Evolutionary conservation across 2,888 invertebrate genomes (phyloP), one percentile per base, ranked within the genome.

Genomic region (Temnothorax unifasciatus): DNA sequence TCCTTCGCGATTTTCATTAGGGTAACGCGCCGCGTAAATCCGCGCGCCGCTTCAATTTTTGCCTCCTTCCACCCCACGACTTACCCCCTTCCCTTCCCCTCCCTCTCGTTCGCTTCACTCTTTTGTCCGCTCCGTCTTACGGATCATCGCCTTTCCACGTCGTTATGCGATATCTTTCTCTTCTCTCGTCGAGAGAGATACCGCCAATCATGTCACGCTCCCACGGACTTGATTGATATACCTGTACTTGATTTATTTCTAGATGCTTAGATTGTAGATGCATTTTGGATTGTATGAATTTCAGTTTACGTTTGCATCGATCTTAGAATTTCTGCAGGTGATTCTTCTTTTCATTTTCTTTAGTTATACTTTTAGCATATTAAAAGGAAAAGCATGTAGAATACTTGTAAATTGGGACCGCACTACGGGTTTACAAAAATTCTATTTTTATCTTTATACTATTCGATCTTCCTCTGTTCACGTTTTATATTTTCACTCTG

Each of bases 1-100:
- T 86, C 88, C 88, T 87, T 85, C 86, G 90, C 92, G 93, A 93
- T 93, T 93, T 93, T 93, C 93, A 93, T 93, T 93, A 92, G 93
- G 90, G 91, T 92, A 92, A 93, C 92, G 91, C 92, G 92, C 89
- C 87, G 87, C 91, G 92, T 90, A 91, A 91, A 91, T 92, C 92
- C 91, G 87, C 85, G 88, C 90, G 86, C 74, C 74, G 89, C 82
- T 88, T 88, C 90, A 85, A 86, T 86, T 90, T 87, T 83, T 85
- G 41, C 76, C 54, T 9, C 64, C 73, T 41, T 41, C 63, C 57
- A 47, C 15, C 47, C 54, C 71, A 29, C 29, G n/a, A 38, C 34
- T 21, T 6, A 34, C 5, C 34, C 5, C 34, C 25, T 38, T n/a
- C 54, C 8, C 21, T 29, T 8, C 3, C 3, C 34, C 13, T 11